Conservation (phyloP, 1,140 invertebrate species). For the Anastrepha obliqua region DNA sequence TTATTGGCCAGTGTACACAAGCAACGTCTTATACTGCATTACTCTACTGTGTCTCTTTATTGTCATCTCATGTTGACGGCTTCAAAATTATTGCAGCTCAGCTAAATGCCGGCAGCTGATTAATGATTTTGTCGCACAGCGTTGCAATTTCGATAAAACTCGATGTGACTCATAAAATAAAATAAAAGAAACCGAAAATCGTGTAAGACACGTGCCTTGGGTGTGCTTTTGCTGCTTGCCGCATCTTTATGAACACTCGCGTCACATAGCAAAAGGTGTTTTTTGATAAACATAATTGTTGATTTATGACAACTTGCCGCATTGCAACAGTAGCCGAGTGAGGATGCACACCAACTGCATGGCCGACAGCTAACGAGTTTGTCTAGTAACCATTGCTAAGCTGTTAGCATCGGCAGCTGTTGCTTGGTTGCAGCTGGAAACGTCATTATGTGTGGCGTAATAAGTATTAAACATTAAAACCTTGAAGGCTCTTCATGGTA, state of each 20-base stretch:
- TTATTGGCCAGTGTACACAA: not conserved
- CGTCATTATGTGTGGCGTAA: not conserved
- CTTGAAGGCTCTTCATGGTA: conserved; percentile 44
- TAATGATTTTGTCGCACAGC: conserved; percentile 30
- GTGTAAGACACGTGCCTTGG: conserved; percentile 29
- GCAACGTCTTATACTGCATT: not conserved
- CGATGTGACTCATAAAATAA: not conserved
- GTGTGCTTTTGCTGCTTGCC: not conserved
- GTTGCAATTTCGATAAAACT: conserved; percentile 31
- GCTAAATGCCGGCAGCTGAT: conserved; percentile 37
- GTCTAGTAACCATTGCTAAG: conserved; percentile 27
- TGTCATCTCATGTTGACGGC: not conserved
- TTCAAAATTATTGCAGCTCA: conserved; percentile 12
- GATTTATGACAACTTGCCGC: conserved; percentile 16
- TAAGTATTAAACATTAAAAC: not conserved
- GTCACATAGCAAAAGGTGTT: not conserved
- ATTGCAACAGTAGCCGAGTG: not conserved
- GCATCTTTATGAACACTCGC: not conserved
- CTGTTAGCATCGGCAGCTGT: conserved; percentile 1
- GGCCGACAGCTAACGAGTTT: not conserved
- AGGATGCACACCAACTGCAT: not conserved
- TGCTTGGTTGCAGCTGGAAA: conserved; percentile 21
- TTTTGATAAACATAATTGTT: conserved; percentile 28
- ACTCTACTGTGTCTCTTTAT: not conserved
- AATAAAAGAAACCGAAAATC: not conserved